phyloP scores from a whole-genome alignment of 2,797 vertebrate species.

The Melanotaenia pygmaea region DNA sequence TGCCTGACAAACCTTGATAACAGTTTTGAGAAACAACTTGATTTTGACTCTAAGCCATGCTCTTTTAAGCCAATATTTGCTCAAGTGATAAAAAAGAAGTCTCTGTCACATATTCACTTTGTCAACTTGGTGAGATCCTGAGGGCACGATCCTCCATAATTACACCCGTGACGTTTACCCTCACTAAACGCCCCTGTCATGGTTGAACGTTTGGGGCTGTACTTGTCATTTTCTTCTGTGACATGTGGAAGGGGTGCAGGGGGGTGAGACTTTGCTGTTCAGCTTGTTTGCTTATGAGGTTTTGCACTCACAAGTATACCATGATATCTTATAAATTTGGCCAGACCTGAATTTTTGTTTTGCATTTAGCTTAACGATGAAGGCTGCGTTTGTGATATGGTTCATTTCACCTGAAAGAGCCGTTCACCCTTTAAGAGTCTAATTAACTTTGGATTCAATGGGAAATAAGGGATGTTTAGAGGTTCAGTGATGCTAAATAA shows the following conservation, averaged over 20 bases:
- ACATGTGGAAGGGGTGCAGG: background rate
- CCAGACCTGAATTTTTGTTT: background rate
- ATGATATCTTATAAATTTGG: background rate
- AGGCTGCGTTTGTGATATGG: slow-evolving; percentile 2
- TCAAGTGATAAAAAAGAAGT: slow-evolving; percentile 72
- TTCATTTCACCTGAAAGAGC: slow-evolving; percentile 18
- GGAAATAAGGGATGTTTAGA: slow-evolving; percentile 32
- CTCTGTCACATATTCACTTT: slow-evolving; percentile 71
- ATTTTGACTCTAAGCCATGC: slow-evolving; percentile 70
- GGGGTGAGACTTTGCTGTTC: background rate
- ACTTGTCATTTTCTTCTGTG: slow-evolving; percentile 44
- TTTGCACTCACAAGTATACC: slow-evolving; percentile 5
- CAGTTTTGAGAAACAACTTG: slow-evolving; percentile 70
- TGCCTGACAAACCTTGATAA: slow-evolving; percentile 76
- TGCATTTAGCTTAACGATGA: background rate
- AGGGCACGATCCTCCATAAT: slow-evolving; percentile 73
- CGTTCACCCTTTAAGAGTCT: background rate
- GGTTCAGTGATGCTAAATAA: slow-evolving; percentile 11
- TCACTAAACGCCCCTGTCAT: slow-evolving; percentile 35
- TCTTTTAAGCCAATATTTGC: slow-evolving; percentile 70
- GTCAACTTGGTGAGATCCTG: slow-evolving; percentile 60
- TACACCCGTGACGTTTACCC: slow-evolving; percentile 63
- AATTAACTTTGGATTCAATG: slow-evolving; percentile 10
- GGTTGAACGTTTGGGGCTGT: slow-evolving; percentile 32
- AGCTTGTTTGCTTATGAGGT: slow-evolving; percentile 9